These are phyloP conservation scores for Toxotes jaculatrix DNA, from an alignment of 2,113 vertebrate species.

Conservation along the genomic window DNA sequence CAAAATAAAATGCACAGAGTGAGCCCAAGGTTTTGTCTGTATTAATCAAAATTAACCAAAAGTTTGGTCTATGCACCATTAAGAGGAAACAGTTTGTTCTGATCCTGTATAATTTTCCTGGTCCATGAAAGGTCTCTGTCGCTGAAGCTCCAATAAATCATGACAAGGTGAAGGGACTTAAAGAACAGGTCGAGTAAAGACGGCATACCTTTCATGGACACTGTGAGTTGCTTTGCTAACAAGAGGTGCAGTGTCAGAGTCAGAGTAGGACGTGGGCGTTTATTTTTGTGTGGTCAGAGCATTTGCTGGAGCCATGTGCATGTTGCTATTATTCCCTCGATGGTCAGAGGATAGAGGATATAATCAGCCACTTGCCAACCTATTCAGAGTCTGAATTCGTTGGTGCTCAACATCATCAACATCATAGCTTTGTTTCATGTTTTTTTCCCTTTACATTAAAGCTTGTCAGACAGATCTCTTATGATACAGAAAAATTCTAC, in stretches of 20 bases:
- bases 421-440: neutral
- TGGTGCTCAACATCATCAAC: neutral
- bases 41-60: neutral
- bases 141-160: conserved; percentile 21
- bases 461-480: neutral
- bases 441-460: conserved; percentile 10
- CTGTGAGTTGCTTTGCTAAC: conserved; percentile 5
- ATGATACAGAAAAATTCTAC: neutral
- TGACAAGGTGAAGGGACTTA: conserved; percentile 32
- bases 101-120: conserved; percentile 11
- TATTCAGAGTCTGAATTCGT: conserved; percentile 24
- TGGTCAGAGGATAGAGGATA: conserved; percentile 27
- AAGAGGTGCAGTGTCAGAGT: conserved; percentile 55
- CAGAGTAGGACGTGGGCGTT: conserved; percentile 46
- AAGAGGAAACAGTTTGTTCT: neutral
- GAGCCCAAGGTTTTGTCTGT: neutral
- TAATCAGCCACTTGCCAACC: conserved; percentile 53
- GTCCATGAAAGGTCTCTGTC: neutral
- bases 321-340: conserved; percentile 49
- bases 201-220: conserved; percentile 35
- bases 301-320: conserved; percentile 42
- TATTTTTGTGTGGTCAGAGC: conserved; percentile 53
- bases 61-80: neutral
- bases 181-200: conserved; percentile 25
- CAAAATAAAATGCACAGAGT: neutral